Conservation (phyloP, 1,140 invertebrate genomes). For the Lepidurus apus region DNA sequence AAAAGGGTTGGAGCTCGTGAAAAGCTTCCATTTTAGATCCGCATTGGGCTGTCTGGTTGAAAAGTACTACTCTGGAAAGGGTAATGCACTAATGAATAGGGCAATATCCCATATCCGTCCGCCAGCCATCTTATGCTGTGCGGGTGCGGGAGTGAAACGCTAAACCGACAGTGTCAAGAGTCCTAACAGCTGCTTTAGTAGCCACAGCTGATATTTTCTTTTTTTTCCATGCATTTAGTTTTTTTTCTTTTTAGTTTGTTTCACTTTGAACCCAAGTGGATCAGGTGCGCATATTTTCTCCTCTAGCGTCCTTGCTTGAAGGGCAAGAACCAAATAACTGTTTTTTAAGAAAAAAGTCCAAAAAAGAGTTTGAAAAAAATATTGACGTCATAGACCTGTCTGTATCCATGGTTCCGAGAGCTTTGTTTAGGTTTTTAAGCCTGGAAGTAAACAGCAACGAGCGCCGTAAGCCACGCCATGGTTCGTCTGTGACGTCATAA, state of each 20-base stretch:
- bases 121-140: not conserved
- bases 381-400: no score
- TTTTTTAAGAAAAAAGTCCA: no score
- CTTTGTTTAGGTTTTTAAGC: no score
- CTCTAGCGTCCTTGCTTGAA: no score
- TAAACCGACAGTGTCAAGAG: not conserved
- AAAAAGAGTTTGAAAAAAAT: no score
- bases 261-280: not conserved
- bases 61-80: not conserved
- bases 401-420: no score
- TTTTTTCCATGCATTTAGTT: not conserved
- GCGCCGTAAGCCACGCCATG: no score
- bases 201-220: not conserved
- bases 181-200: not conserved
- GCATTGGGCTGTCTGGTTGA: not conserved
- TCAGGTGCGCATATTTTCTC: not conserved
- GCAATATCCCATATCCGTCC: constrained; percentile 9
- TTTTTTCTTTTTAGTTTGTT: not conserved
- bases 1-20: not conserved
- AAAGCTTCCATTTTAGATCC: not conserved
- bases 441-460: no score
- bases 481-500: no score
- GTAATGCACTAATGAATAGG: constrained; percentile 15
- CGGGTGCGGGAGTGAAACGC: constrained; percentile 11
- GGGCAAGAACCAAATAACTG: no score